Evolutionary conservation across 2,888 invertebrate species (phyloP).

Genomic region (Lymantria monacha): DNA sequence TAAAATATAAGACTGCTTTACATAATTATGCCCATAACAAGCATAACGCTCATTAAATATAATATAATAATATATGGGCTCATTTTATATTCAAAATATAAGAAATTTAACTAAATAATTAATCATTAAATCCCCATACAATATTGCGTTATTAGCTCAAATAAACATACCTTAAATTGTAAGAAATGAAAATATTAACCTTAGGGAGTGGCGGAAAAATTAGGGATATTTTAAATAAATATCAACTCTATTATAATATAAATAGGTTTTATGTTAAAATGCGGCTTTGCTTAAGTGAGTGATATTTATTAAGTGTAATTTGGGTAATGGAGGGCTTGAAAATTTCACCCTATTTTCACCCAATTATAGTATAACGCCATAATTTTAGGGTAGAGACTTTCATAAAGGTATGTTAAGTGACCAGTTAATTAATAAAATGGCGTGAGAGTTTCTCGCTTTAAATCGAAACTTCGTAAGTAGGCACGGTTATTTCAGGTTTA

Average conservation of each 20-base stretch:
- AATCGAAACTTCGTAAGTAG: too few species aligned
- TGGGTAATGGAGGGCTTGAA: constrained; percentile 53
- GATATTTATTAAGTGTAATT: constrained; percentile 57
- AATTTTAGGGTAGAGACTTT: neutral
- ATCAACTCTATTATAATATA: constrained; percentile 20
- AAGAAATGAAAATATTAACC: constrained; percentile 21
- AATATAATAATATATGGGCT: too few species aligned
- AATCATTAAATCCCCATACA: constrained; percentile 2
- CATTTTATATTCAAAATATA: too few species aligned
- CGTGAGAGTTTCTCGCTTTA: too few species aligned
- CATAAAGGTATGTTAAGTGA: constrained; percentile 1
- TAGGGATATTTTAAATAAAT: constrained; percentile 21
- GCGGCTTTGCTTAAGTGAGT: constrained; percentile 32
- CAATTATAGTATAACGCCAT: constrained; percentile 9
- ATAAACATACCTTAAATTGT: constrained; percentile 11
- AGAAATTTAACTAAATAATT: neutral
- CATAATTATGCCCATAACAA: too few species aligned
- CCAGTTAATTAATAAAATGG: constrained; percentile 1
- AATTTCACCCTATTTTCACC: constrained; percentile 16
- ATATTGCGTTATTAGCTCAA: constrained; percentile 3
- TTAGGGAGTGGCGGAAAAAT: constrained; percentile 16
- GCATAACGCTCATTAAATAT: too few species aligned
- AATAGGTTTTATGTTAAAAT: constrained; percentile 36
- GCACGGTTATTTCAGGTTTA: too few species aligned
- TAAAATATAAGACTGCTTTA: too few species aligned